Evolutionary conservation across 2,888 invertebrate species (phyloP).

Genomic region (Phaonia tiefii): DNA sequence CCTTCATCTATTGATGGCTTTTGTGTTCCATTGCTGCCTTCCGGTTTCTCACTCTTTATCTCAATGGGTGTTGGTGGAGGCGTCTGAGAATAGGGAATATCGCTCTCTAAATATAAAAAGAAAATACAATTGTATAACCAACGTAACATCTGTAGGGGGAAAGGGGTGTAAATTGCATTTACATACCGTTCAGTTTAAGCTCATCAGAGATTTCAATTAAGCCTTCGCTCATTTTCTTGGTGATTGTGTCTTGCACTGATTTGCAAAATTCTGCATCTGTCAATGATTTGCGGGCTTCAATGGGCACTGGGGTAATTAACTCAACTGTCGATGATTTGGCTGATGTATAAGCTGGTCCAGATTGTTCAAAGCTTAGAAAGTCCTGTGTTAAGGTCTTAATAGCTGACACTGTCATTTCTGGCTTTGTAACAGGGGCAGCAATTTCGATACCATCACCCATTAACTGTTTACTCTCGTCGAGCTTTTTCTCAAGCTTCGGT

Average conservation of each 20-base stretch:
- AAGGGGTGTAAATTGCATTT: not conserved
- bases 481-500: not conserved
- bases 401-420: constrained; percentile 56
- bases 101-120: constrained; percentile 71
- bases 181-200: constrained; percentile 74
- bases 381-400: constrained; percentile 71
- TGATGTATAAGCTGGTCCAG: constrained; percentile 36
- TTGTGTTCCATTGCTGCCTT: constrained; percentile 63
- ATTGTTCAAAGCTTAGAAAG: constrained; percentile 72
- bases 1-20: constrained; percentile 55
- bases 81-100: constrained; percentile 78
- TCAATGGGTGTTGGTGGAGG: constrained; percentile 80
- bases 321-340: constrained; percentile 41
- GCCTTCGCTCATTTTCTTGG: constrained; percentile 79
- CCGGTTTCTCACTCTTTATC: constrained; percentile 69
- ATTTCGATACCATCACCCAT: constrained; percentile 74
- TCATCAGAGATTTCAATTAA: constrained; percentile 77
- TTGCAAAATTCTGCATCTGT: constrained; percentile 80
- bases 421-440: constrained; percentile 72
- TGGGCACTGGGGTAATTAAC: constrained; percentile 69
- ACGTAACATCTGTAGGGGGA: not conserved
- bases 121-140: constrained; percentile 13
- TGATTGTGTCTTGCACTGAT: constrained; percentile 78
- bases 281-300: constrained; percentile 77
- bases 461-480: constrained; percentile 52